Evolutionary conservation across 2,888 invertebrate species (phyloP).

Genomic region (Drepanosiphum platanoidis): DNA sequence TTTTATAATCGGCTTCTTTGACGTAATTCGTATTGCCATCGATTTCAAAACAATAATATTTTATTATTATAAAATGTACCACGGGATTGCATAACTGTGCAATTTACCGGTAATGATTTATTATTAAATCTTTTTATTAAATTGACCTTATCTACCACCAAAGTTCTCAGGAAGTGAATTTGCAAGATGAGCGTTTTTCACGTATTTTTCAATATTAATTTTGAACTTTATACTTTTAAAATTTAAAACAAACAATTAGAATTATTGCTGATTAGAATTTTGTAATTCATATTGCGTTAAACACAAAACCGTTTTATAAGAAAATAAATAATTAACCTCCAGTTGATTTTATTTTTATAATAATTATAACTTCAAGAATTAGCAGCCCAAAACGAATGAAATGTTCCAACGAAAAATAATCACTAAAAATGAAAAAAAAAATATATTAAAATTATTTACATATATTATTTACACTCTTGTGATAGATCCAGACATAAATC

Average conservation of each 20-base stretch:
- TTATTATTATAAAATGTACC: neutral
- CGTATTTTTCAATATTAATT: constrained; percentile 2
- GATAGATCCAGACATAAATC: too few relatives aligned
- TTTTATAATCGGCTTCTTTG: neutral
- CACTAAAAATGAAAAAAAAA: too few relatives aligned
- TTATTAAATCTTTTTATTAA: constrained; percentile 24
- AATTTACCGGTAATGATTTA: neutral
- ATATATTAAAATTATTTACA: too few relatives aligned
- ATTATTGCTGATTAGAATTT: constrained; percentile 1
- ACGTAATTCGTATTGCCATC: neutral
- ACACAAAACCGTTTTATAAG: too few relatives aligned
- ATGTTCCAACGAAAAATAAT: too few relatives aligned
- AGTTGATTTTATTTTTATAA: too few relatives aligned
- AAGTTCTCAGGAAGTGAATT: constrained; percentile 1
- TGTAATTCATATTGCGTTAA: too few relatives aligned
- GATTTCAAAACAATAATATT: neutral
- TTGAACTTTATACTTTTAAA: constrained; percentile 36
- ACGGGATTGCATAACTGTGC: neutral
- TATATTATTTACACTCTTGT: too few relatives aligned
- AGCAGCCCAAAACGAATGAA: too few relatives aligned
- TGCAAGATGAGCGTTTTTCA: neutral
- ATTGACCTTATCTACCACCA: constrained; percentile 2
- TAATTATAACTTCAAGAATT: too few relatives aligned
- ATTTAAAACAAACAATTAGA: neutral
- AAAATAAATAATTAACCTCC: too few relatives aligned